These are phyloP conservation scores for Eurytoma californica DNA, from an alignment of 2,888 invertebrate genomes.

Conservation along the genomic window DNA sequence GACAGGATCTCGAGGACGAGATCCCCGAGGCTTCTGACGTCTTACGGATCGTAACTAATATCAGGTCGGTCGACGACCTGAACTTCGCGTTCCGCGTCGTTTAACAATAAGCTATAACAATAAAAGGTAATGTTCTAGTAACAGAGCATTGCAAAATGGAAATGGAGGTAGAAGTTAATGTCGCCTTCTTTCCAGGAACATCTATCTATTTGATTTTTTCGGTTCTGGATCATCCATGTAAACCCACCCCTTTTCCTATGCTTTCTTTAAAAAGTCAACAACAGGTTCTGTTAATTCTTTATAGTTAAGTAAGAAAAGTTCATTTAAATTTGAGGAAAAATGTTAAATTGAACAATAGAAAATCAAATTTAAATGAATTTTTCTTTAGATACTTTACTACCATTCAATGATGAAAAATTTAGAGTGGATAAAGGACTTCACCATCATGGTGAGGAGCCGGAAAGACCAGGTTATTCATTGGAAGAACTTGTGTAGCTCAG, in stretches of 20 bases:
- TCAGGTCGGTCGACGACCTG: too few species aligned
- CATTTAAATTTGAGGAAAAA: too few species aligned
- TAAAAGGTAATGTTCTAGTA: too few species aligned
- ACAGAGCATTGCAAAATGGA: too few species aligned
- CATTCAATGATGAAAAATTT: conserved; percentile 80
- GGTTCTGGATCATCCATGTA: conserved; percentile 91
- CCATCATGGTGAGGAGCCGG: conserved; percentile 95
- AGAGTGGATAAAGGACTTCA: conserved; percentile 83
- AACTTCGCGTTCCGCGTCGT: too few species aligned
- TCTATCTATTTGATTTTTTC: conserved; percentile 94
- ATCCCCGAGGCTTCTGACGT: too few species aligned
- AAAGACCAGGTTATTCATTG: conserved; percentile 92
- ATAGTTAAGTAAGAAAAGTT: conserved; percentile 3
- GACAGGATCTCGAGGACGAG: too few species aligned
- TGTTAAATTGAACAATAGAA: too few species aligned
- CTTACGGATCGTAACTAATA: too few species aligned
- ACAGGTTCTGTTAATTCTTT: conserved; percentile 62
- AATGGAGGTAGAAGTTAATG: too few species aligned
- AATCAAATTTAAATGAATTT: conserved; percentile 57
- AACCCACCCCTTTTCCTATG: conserved; percentile 84
- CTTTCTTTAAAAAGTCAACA: conserved; percentile 65
- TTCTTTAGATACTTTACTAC: conserved; percentile 80
- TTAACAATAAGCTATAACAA: too few species aligned
- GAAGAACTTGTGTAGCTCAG: conserved; percentile 90
- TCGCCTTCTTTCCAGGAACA: conserved; percentile 77